Base-by-base conservation (phyloP, 2,888 invertebrate genomes). In the Pediacus dermestoides region DNA sequence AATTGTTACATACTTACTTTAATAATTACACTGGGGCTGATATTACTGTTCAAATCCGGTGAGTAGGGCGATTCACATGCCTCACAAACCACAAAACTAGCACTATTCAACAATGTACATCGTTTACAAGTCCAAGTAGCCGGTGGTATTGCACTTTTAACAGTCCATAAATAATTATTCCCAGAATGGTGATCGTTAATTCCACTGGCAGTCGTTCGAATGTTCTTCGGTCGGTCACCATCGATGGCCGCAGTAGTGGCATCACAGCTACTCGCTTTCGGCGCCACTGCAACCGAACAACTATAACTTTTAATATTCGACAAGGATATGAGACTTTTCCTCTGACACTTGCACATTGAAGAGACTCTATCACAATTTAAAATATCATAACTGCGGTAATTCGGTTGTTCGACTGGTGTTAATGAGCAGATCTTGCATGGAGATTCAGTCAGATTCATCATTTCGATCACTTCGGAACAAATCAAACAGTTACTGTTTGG, bases 51-150 rank as follows among this genome's bases (percentile, higher is more conserved):
- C 33, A 63, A 56, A 62, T 70, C 69, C 10, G 66, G 62, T 25
- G 58, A 53, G 44, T 61, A 67, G 0, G 86, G 86, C 0, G 84
- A 77, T 53, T 85, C 76, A 57, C 88, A 88, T 1, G 85, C 83
- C 55, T 83, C 83, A 64, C 88, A 88, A 42, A 81, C 75, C 3
- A 78, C 76, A 43, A 77, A 72, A 15, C 77, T 75, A 0, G 76
- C 76, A 34, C 78, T 74, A 68, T 88, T 88, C 50, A 85, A 78
- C 18, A 88, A 68, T 0, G 88, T 88, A 62, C 88, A 88, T 56
- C 83, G 77, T 52, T 76, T 76, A 59, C 85, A 85, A 8, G 81
- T 77, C 85, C 85, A 85, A 33, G 74, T 75, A 40, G 48, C 39
- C 42, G 52, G 48, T 37, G 58, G 48, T 42, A 38, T 53, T 48